These are phyloP conservation scores for Condylostylus longicornis DNA, from an alignment of 1,140 invertebrate species.

Conservation along the genomic window DNA sequence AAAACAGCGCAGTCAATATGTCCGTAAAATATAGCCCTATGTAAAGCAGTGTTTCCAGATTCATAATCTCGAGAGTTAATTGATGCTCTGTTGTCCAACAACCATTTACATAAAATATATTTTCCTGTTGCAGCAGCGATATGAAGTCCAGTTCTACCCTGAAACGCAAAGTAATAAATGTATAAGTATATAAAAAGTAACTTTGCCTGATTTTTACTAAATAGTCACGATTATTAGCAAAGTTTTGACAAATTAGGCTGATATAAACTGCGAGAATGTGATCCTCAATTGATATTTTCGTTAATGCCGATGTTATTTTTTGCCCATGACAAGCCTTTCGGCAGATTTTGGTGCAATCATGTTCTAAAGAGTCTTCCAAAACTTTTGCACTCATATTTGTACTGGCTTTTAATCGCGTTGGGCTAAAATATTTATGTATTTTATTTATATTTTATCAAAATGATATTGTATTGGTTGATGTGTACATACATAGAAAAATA, in stretches of 20 bases:
- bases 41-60: constrained; percentile 47
- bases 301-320: constrained; percentile 38
- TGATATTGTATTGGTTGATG: too few species aligned
- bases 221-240: constrained; percentile 33
- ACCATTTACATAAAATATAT: constrained; percentile 44
- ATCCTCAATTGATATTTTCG: constrained; percentile 34
- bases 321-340: constrained; percentile 38
- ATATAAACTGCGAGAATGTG: constrained; percentile 36
- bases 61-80: constrained; percentile 41
- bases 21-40: constrained; percentile 48
- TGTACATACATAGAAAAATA: too few species aligned
- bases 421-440: too few species aligned
- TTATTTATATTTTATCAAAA: too few species aligned
- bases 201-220: constrained; percentile 11
- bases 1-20: constrained; percentile 40
- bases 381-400: too few species aligned
- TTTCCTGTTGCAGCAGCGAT: constrained; percentile 49
- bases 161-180: constrained; percentile 5
- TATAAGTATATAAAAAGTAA: too few species aligned
- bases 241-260: constrained; percentile 37
- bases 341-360: constrained; percentile 37
- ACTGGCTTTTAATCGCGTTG: too few species aligned
- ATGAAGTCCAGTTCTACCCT: constrained; percentile 46
- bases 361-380: too few species aligned
- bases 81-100: constrained; percentile 39